phyloP scores from a whole-genome alignment of 2,797 vertebrate genomes.

The Scarus forsteni region DNA sequence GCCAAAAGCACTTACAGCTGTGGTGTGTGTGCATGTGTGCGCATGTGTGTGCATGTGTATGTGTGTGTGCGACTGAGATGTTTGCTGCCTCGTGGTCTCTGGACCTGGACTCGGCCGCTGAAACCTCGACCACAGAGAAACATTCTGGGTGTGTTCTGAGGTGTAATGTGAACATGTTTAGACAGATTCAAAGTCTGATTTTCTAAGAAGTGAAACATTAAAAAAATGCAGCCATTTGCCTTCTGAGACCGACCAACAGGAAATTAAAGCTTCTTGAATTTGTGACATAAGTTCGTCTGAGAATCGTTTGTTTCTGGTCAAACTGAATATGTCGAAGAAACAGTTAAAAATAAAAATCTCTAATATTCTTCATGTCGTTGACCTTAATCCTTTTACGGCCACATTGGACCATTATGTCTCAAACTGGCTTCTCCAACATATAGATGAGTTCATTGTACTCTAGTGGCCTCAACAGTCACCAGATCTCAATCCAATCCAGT shows the following conservation, averaged over 20 bases:
- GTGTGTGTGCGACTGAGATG: slow-evolving; percentile 32
- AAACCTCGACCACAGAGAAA: slow-evolving; percentile 21
- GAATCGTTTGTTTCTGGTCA: too few species aligned
- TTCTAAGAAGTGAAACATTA: background rate
- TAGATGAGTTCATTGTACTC: too few species aligned
- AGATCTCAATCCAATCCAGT: too few species aligned
- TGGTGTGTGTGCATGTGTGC: slow-evolving; percentile 22
- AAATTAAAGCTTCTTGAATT: background rate
- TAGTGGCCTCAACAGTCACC: too few species aligned
- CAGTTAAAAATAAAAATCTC: too few species aligned
- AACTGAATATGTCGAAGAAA: too few species aligned
- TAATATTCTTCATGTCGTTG: too few species aligned
- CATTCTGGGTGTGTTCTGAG: slow-evolving; percentile 5
- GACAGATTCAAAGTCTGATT: background rate
- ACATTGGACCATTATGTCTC: too few species aligned
- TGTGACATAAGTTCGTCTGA: too few species aligned
- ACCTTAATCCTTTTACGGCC: too few species aligned
- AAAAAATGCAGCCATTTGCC: too few species aligned
- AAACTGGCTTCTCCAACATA: too few species aligned
- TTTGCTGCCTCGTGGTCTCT: slow-evolving; percentile 39
- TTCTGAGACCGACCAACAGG: background rate
- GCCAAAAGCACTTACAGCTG: slow-evolving; percentile 61
- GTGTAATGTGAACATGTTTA: background rate
- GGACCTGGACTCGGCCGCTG: slow-evolving; percentile 25
- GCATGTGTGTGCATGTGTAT: slow-evolving; percentile 15